These are phyloP conservation scores for Pollenia amentaria DNA, from an alignment of 2,888 invertebrate genomes.

Conservation along the genomic window DNA sequence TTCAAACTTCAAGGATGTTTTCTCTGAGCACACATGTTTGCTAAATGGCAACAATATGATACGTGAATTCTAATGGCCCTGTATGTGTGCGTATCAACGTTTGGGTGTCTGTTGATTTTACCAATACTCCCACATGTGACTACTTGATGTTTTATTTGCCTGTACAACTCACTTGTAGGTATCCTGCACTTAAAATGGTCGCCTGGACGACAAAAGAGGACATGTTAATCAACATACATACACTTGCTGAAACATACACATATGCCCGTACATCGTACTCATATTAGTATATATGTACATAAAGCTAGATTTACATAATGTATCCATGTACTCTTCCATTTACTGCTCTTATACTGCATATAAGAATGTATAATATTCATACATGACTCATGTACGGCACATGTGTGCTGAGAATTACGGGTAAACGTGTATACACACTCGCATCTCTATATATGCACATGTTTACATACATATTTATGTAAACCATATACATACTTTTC, in stretches of 20 bases:
- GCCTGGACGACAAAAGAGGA: conserved; percentile 78
- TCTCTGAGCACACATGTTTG: conserved; percentile 66
- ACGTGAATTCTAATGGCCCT: conserved; percentile 44
- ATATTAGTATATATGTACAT: not conserved
- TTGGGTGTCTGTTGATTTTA: conserved; percentile 33
- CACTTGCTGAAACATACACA: not conserved
- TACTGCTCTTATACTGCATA: conserved; percentile 47
- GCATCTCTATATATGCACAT: conserved; percentile 2
- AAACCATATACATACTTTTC: too few species aligned
- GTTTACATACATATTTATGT: not conserved
- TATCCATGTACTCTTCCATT: conserved; percentile 19
- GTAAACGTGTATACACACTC: conserved; percentile 37
- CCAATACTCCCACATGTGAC: conserved; percentile 66
- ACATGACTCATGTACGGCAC: conserved; percentile 63
- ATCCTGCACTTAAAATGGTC: conserved; percentile 82
- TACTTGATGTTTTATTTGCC: conserved; percentile 65
- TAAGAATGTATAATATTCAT: conserved; percentile 32
- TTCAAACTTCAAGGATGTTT: conserved; percentile 64
- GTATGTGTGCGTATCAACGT: conserved; percentile 6
- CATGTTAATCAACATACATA: conserved; percentile 55
- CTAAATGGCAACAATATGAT: conserved; percentile 49
- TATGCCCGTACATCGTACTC: conserved; percentile 4
- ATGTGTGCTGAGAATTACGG: conserved; percentile 71
- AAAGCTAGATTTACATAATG: not conserved
- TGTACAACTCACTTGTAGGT: conserved; percentile 76